Evolutionary conservation across 2,113 vertebrate genomes (phyloP).

Genomic region (Otus sunia): DNA sequence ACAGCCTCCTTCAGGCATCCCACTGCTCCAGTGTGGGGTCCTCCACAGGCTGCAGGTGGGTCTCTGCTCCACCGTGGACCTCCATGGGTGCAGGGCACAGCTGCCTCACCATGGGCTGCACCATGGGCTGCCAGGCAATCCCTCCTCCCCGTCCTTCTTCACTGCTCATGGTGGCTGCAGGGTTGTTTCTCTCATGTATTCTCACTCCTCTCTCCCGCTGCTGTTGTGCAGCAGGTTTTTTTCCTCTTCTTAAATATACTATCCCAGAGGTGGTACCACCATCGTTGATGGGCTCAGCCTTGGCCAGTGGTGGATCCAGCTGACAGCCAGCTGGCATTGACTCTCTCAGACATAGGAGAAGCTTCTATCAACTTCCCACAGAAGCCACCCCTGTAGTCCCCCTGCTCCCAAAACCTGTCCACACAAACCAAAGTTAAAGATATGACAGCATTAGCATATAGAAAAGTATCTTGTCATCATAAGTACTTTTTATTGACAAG

Average conservation of each 20-base stretch:
- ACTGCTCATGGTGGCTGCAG: not conserved
- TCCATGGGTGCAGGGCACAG: no score
- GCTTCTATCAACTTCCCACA: not conserved
- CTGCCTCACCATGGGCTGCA: no score
- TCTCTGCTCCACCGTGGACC: no score
- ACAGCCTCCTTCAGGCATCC: no score
- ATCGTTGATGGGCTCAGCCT: accelerated
- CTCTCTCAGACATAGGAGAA: not conserved
- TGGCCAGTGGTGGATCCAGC: not conserved
- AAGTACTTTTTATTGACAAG: not conserved
- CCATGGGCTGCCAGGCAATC: no score
- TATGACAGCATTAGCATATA: not conserved
- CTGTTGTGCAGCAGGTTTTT: no score
- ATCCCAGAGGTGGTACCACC: not conserved
- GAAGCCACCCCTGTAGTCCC: not conserved
- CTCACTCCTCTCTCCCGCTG: not conserved
- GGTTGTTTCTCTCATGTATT: not conserved
- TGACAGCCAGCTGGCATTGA: not conserved
- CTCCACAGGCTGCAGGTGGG: not conserved
- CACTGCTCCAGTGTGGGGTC: not conserved
- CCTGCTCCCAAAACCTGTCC: not conserved
- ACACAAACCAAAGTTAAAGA: not conserved
- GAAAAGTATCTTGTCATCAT: not conserved
- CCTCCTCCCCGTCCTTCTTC: not conserved
- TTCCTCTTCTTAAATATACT: not conserved